Base-by-base conservation (phyloP, 1,140 invertebrate genomes). In the Drosophila asahinai region DNA sequence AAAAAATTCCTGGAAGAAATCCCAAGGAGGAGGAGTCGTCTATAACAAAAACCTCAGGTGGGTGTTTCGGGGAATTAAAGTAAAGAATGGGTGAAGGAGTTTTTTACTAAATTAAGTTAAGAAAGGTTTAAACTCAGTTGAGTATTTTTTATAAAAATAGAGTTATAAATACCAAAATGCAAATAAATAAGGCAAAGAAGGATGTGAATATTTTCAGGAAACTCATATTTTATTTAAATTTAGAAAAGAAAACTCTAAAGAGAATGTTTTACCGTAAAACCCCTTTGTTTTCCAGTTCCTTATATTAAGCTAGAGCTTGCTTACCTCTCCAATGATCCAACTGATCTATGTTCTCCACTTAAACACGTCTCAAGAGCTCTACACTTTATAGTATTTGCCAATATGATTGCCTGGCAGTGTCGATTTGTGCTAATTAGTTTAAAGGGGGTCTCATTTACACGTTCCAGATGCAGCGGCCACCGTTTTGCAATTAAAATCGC, bases 351-450 rank as follows among this genome's bases (percentile, higher is more conserved):
- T 17, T 36, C 8, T 30, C 36, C 36, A 60, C 51, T 75, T 75
- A 49, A 45, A 55, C 75, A 77, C 75, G 75, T 77, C 33, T 68
- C 48, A 25, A 48, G 38, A 27, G 8, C 25, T n/a, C 17, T 2
- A 33, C 27, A 63, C 14, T 12, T 33, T 43, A 22, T 12, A 43
- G 38, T 38, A 49, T 48, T 57, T 57, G 54, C 54, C 19, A 22
- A 33, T 33, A 58, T 40, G 33, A 59, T 59, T 48, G 68, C 42
- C 27, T 25, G 33, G 27, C 65, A 38, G 73, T 57, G 76, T 64
- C 66, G 66, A 79, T 64, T 72, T 72, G 59, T 38, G 61, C 77
- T 79, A 79, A 79, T 79, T 79, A 64, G 67, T 30, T 71, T 59
- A 57, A 73, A 61, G 68, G 38, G 38, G 60, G 66, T 22, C 60